Base-by-base conservation (phyloP, 2,113 vertebrate genomes). In the Prolemur simus region DNA sequence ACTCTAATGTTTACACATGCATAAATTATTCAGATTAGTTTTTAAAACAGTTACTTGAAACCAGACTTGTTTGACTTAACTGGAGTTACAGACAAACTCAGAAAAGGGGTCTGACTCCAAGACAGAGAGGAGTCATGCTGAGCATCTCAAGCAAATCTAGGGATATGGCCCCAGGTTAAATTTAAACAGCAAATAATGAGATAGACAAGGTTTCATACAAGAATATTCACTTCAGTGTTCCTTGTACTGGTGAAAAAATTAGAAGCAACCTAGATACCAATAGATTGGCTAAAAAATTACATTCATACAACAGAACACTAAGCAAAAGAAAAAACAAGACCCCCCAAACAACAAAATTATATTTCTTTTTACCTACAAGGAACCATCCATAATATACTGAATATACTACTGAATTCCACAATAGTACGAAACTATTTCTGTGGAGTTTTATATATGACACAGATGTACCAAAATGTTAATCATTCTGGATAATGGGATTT, bases 21-120 rank as follows among this genome's bases (percentile, higher is more conserved):
- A 73, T 87, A 60, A 39, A 52, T 42, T 89, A 82, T 83, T 87
- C 52, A 96, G 17, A 71, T 73, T 90, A 76, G 37, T 87, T 76
- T 80, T 77, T 12, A 81, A 88, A 45, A 78, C 39, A 85, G 63
- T 54, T 11, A 77, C 56, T 88, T 89, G 37, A 95, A 90, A 58
- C 23, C 23, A 77, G 45, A 89, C 21, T 91, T 89, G 9, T 87
- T 56, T 73, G 39, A 87, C 68, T 14, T 56, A 29, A 29, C 12
- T 89, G 8, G 18, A 80, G 63, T 39, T 60, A 89, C 5, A 82
- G 58, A 87, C 17, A 69, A 81, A 82, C 56, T 86, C 52, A 76
- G n/a, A 84, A 63, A 63, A 91, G 39, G 63, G 17, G 21, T 66
- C n/a, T 77, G 29, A 73, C 32, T 83, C 23, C 10, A 58, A 42